Evolutionary conservation across 2,113 vertebrate species (phyloP).

Genomic region (Leuciscus idus): DNA sequence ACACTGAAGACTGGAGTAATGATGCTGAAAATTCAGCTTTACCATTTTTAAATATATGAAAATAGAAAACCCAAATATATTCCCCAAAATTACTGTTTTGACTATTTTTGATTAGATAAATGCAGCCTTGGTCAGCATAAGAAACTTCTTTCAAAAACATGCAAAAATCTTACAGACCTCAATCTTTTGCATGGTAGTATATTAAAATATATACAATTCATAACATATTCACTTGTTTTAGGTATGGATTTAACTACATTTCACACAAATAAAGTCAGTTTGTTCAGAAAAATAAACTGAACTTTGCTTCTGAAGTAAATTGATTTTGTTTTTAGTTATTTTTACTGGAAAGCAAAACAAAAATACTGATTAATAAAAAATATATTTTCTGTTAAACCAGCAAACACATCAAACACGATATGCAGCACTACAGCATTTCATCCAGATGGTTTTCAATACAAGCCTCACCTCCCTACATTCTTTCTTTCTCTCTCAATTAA

Average conservation of each 20-base stretch:
- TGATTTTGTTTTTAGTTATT: not conserved
- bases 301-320: not conserved
- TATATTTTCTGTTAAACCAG: not conserved
- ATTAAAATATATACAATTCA: no score
- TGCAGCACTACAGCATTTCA: constrained; percentile 8
- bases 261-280: not conserved
- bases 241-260: no score
- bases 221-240: no score
- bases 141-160: not conserved
- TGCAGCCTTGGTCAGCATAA: not conserved
- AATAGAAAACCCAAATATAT: not conserved
- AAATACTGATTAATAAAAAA: not conserved
- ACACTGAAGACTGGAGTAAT: not conserved
- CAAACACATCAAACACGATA: not conserved
- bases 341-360: not conserved
- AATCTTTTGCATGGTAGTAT: no score
- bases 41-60: not conserved
- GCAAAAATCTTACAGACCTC: no score
- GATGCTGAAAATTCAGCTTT: not conserved
- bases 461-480: constrained; percentile 27
- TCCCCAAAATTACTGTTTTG: not conserved
- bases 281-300: not conserved
- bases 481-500: constrained; percentile 53
- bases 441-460: constrained; percentile 34
- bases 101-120: not conserved